Evolutionary conservation across 2,888 invertebrate genomes (phyloP), one percentile per base, ranked within the genome.

Genomic region (Athalia cordata): DNA sequence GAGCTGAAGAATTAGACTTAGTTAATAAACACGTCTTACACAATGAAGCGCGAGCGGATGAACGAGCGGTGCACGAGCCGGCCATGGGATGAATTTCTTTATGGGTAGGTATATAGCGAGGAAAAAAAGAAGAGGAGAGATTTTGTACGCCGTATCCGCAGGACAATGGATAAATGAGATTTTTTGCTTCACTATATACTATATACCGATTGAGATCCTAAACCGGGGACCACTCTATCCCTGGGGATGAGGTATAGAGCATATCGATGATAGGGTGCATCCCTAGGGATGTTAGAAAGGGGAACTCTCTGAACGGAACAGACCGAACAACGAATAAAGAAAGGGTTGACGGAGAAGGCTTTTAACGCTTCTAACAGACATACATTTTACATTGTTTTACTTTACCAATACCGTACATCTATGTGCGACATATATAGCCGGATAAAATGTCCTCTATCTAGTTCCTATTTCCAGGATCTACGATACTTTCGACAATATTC

Each of bases 131-230:
- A 78, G 76, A 49, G 49, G 79, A 67, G 77, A 78, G 77, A 81
- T 70, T 55, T 70, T 61, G 55, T 50, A 57, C 13, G 67, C 82
- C 79, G 68, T 72, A 72, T 77, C 81, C 80, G 76, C 85, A 81
- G 79, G 77, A 83, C 89, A 89, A 89, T 89, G 86, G 88, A 86
- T 87, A 88, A 89, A 89, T 89, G 89, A 88, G 89, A 89, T 89
- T 89, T 89, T 89, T 89, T 88, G 86, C 86, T 52, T 7, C 29
- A 29, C 29, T 29, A 29, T 29, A 29, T 29, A 29, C 29, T 29
- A 29, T 29, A 29, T 85, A 88, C 83, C 88, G 88, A 88, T 89
- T 87, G 88, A 88, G 88, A 89, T 88, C 84, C 84, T 81, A 82
- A 79, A 77, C 78, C 78, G 82, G 84, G 87, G 87, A 85, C 86